These are phyloP conservation scores for Sisyra nigra DNA, from an alignment of 2,888 invertebrate genomes.

Conservation along the genomic window DNA sequence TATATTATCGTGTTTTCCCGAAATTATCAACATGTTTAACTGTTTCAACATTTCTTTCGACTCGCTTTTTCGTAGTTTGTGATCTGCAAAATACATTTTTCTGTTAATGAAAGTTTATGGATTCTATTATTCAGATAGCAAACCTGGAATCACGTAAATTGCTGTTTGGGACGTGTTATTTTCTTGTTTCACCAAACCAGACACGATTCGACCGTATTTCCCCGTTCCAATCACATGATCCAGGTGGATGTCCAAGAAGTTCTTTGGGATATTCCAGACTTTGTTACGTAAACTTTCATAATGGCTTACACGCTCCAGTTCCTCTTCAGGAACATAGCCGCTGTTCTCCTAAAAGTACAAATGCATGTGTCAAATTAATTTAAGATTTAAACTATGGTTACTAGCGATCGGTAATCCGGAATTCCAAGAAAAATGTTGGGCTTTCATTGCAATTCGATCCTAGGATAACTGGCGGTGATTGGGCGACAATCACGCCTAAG, in stretches of 20 bases:
- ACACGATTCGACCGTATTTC: conserved; percentile 61
- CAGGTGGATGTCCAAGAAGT: conserved; percentile 52
- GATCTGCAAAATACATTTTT: conserved; percentile 26
- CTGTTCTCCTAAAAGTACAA: conserved; percentile 42
- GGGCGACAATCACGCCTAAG: too few species aligned
- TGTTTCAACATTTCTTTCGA: conserved; percentile 45
- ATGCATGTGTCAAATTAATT: neutral
- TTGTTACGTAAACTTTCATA: conserved; percentile 60
- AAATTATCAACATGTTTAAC: conserved; percentile 50
- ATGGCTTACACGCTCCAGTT: conserved; percentile 44
- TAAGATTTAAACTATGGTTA: conserved; percentile 4
- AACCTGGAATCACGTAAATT: conserved; percentile 46
- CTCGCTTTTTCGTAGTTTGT: conserved; percentile 26
- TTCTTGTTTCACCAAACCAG: conserved; percentile 48
- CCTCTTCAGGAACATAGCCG: conserved; percentile 59
- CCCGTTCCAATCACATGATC: conserved; percentile 55
- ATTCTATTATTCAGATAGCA: too few species aligned
- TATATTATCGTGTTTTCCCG: conserved; percentile 54
- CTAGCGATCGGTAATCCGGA: too few species aligned
- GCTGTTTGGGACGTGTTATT: conserved; percentile 34
- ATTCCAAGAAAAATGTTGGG: too few species aligned
- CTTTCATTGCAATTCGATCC: neutral
- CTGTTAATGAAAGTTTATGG: neutral
- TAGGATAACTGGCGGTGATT: too few species aligned
- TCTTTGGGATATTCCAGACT: conserved; percentile 57